Percentiles rank a stretch among this genome's conserved stretches.
Conservation (phyloP, 2,113 vertebrate species). For the Xiphias gladius region DNA sequence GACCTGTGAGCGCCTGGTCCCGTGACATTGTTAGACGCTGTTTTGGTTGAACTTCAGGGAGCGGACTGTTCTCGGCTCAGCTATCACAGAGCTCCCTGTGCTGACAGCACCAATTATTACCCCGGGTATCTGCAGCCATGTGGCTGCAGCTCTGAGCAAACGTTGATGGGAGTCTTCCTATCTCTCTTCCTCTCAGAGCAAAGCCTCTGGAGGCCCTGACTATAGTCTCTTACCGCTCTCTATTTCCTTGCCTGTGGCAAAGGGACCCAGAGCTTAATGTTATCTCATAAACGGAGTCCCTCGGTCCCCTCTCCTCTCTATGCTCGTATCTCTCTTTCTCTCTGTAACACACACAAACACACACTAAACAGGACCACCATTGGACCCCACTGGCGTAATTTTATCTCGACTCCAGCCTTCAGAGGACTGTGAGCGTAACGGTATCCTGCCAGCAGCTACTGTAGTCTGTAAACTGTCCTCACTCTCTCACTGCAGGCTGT, state of each 20-base stretch:
- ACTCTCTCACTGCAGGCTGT: conserved; percentile 6
- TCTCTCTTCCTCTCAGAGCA: conserved; percentile 27
- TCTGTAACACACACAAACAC: not conserved
- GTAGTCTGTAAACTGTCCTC: conserved; percentile 27
- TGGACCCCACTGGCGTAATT: conserved; percentile 2
- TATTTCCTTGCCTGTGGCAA: conserved; percentile 15
- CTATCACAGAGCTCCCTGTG: not conserved
- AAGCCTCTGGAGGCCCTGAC: not conserved
- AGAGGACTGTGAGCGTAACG: not conserved
- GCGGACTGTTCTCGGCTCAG: conserved; percentile 9
- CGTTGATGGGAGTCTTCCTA: conserved; percentile 14
- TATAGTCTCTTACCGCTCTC: conserved; percentile 8
- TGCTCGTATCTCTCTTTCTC: conserved; percentile 5
- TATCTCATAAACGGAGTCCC: conserved; percentile 49
- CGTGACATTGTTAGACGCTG: conserved; percentile 4
- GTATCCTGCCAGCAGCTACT: conserved; percentile 17
- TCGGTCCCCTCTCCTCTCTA: conserved; percentile 9
- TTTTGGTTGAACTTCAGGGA: not conserved
- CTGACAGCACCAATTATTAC: conserved; percentile 26
- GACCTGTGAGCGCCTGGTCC: not conserved
- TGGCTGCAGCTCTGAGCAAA: not conserved
- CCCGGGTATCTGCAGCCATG: conserved; percentile 9
- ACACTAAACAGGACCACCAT: not conserved
- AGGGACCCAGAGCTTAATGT: conserved; percentile 18
- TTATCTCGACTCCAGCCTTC: conserved; percentile 20